Base-by-base conservation (phyloP, 2,113 vertebrate genomes). In the Corydoras maculifer region DNA sequence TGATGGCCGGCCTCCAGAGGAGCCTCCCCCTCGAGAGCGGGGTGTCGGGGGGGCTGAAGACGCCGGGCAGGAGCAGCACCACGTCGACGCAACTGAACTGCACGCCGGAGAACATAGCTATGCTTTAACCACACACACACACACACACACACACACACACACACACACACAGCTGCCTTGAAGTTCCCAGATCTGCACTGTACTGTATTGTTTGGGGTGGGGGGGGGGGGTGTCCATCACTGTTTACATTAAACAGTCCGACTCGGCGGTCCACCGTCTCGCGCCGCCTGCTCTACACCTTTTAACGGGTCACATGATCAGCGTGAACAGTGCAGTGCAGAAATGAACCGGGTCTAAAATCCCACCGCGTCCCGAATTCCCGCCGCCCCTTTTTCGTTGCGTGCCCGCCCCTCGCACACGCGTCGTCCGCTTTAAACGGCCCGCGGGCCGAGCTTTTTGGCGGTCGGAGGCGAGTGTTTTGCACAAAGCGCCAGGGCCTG, bases 51-150 rank as follows among this genome's bases (percentile, higher is more conserved):
- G 88, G 90, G 55, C 91, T 92, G 69, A 96, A 96, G 82, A 93
- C 93, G 1, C 92, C 93, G 0, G 93, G 93, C 0, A 88, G 89
- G 58, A 93, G 92, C 86, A 93, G 92, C 85, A 90, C 93, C 4
- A 69, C 68, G 0, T 94, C 93, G 48, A 92, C 93, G 2, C 94
- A 94, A 80, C 91, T 96, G 84, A 93, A 93, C 89, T 94, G 93
- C 77, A 92, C 91, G 62, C 92, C 91, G 0, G 94, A 95, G 84
- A 93, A 90, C 77, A 91, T 92, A 8, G 91, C 93, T 84, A 94
- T 95, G 93, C 90, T 95, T 82, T 91, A 91, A 88, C 32, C 11
- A 62, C 5, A 58, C 62, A 9, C 62, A 14, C 14, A 57, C 50
- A 53, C 62, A 60, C n/a, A 30, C 13, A 49, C 54, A 50, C 65